phyloP scores from a whole-genome alignment of 2,888 invertebrate genomes.

The Cerceris rybyensis region DNA sequence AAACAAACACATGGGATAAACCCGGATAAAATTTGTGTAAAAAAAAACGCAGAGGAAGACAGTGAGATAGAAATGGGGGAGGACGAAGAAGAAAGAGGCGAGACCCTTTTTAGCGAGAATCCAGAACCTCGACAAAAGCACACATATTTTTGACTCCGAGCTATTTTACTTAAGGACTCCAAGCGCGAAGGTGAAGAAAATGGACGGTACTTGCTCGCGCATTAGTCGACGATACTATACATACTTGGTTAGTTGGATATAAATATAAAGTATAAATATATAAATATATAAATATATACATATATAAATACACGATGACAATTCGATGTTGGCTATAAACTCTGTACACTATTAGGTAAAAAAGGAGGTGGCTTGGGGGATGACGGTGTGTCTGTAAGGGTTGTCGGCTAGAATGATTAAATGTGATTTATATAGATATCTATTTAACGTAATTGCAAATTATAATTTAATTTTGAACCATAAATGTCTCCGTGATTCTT shows the following conservation, averaged over 20 bases:
- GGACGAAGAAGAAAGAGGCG: not conserved
- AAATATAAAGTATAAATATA: conserved; percentile 51
- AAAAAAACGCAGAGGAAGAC: not conserved
- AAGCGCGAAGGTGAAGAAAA: conserved; percentile 25
- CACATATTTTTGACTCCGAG: conserved; percentile 75
- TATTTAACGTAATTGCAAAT: not conserved
- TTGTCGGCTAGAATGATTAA: conserved; percentile 8
- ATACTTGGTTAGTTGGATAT: conserved; percentile 54
- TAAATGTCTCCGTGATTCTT: no score
- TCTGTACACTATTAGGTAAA: conserved; percentile 72
- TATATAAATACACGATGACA: conserved; percentile 60
- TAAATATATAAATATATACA: conserved; percentile 45
- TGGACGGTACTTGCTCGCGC: conserved; percentile 26
- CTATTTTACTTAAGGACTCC: conserved; percentile 70
- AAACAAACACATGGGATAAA: no score
- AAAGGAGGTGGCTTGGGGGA: not conserved
- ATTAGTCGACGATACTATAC: conserved; percentile 53
- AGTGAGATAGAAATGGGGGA: conserved; percentile 1
- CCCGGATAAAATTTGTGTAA: not conserved
- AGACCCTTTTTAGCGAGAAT: conserved; percentile 40
- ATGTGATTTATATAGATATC: not conserved
- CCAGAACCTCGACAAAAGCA: conserved; percentile 68
- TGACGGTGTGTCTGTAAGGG: not conserved
- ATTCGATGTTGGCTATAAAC: conserved; percentile 73
- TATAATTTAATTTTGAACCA: no score